A percentile compares a stretch with the other conserved stretches of the same genome.
Evolutionary conservation across 2,888 invertebrate species (phyloP).

Genomic region (Hirtodrosophila trivittata): DNA sequence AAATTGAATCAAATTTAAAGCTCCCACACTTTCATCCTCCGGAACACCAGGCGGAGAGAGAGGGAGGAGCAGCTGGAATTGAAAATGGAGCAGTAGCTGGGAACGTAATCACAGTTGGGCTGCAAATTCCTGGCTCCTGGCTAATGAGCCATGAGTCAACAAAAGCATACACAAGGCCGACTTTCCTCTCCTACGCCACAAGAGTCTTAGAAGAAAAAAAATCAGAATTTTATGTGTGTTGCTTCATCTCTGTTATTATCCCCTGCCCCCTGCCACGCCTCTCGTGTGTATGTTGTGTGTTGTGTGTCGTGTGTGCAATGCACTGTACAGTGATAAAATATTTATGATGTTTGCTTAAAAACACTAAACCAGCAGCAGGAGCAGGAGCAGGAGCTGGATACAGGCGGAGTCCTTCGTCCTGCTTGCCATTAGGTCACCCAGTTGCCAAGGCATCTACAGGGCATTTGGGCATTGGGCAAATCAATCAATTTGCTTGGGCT

Average conservation of each 20-base stretch:
- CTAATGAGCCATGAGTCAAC: constrained; percentile 62
- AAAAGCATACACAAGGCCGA: constrained; percentile 16
- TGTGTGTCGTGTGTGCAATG: constrained; percentile 29
- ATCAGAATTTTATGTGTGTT: constrained; percentile 39
- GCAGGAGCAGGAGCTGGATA: constrained; percentile 3
- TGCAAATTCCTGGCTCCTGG: constrained; percentile 19
- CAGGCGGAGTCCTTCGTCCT: not conserved
- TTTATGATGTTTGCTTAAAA: constrained; percentile 60
- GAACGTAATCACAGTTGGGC: constrained; percentile 14
- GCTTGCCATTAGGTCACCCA: constrained; percentile 4
- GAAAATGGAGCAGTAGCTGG: constrained; percentile 2
- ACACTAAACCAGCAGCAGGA: constrained; percentile 26
- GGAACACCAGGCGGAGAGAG: no score
- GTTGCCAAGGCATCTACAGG: not conserved
- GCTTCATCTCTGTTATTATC: not conserved
- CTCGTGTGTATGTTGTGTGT: constrained; percentile 6
- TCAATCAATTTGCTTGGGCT: constrained; percentile 38
- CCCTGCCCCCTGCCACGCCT: not conserved
- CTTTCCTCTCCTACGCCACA: constrained; percentile 1
- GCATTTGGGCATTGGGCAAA: constrained; percentile 17
- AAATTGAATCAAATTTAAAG: constrained; percentile 22
- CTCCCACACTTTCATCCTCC: no score
- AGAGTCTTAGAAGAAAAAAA: constrained; percentile 29
- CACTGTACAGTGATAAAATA: constrained; percentile 50
- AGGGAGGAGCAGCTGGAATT: no score